phyloP scores from a whole-genome alignment of 2,888 invertebrate genomes.

The Julus scandinavius region DNA sequence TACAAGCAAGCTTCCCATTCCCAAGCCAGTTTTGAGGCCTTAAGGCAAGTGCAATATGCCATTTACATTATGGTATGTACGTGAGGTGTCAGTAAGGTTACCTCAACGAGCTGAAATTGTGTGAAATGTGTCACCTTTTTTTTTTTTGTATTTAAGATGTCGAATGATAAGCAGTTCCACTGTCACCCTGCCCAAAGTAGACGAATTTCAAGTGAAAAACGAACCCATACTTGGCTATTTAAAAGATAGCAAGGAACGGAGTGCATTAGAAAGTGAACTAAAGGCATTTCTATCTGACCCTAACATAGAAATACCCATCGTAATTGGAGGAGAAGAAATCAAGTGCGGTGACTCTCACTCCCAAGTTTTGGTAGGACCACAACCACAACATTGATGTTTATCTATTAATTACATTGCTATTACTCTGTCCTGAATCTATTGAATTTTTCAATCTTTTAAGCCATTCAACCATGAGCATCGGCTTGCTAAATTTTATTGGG shows the following conservation, averaged over 20 bases:
- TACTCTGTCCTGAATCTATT: neutral
- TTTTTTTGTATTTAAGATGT: slow-evolving; percentile 4
- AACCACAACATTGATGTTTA: neutral
- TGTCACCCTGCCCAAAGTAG: slow-evolving; percentile 66
- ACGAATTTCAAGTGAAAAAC: slow-evolving; percentile 78
- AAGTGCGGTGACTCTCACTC: slow-evolving; percentile 78
- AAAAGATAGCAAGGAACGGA: slow-evolving; percentile 83
- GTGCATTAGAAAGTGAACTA: slow-evolving; percentile 77
- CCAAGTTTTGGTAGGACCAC: slow-evolving; percentile 76
- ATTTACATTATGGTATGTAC: neutral
- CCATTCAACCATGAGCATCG: slow-evolving; percentile 90
- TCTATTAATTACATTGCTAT: neutral
- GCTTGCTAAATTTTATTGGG: slow-evolving; percentile 92
- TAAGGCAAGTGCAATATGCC: slow-evolving; percentile 5
- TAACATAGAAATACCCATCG: slow-evolving; percentile 89
- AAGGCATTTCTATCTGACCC: slow-evolving; percentile 71
- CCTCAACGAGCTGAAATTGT: neutral
- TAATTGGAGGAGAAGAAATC: slow-evolving; percentile 93
- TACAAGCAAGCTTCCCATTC: neutral
- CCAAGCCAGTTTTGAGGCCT: slow-evolving; percentile 5
- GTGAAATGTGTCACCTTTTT: slow-evolving; percentile 28
- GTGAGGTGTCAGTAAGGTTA: slow-evolving; percentile 5
- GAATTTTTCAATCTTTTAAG: slow-evolving; percentile 69
- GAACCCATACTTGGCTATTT: slow-evolving; percentile 85
- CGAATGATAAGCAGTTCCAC: slow-evolving; percentile 35